Evolutionary conservation across 2,113 vertebrate species (phyloP).

Genomic region (rabbit (Oryctolagus cuniculus)): mOryCun1.1 NC_091447.1:46381501-46382000

Average conservation of each 20-base stretch:
- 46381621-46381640: not conserved
- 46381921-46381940: not conserved
- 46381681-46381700: not conserved
- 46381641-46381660: not conserved
- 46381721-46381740: not conserved
- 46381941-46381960: not conserved
- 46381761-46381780: not conserved
- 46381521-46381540: not conserved
- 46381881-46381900: not conserved
- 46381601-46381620: not conserved
- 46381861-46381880: not conserved
- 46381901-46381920: not conserved
- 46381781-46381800: not conserved
- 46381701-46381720: not conserved
- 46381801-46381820: not conserved
- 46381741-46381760: not conserved
- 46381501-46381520: not conserved
- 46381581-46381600: not conserved
- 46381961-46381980: not conserved
- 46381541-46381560: not conserved
- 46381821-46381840: not conserved
- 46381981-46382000: not conserved
- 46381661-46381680: not conserved
- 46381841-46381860: not conserved
- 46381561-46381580: not conserved